Evolutionary conservation across 37 sponge, comb jelly and placozoan genomes (phyloP).

Genomic region (Tethya wilhelma): DNA sequence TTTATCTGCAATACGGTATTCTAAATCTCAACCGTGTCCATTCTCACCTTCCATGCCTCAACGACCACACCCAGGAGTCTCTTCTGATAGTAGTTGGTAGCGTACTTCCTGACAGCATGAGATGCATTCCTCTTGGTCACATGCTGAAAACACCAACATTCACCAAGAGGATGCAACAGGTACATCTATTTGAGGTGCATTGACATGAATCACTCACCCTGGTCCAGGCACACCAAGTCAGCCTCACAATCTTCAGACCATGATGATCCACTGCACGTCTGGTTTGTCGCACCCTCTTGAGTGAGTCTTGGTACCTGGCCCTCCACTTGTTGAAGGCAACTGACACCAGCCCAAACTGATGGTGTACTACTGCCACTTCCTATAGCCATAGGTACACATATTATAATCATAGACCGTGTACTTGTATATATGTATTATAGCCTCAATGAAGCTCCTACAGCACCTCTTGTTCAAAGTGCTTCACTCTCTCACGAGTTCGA

Average conservation of each 20-base stretch:
- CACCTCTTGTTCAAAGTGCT: constrained; percentile 28
- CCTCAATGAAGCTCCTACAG: no score
- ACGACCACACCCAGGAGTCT: neutral
- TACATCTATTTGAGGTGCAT: neutral
- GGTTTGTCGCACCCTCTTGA: neutral
- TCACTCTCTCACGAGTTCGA: constrained; percentile 4
- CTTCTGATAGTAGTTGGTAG: constrained; percentile 5
- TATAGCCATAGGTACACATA: no score
- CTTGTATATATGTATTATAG: no score
- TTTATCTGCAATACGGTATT: no score
- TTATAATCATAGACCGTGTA: no score
- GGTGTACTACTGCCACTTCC: constrained; percentile 36
- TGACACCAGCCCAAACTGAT: neutral
- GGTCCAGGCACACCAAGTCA: constrained; percentile 40
- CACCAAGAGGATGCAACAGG: neutral
- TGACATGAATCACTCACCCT: constrained; percentile 27
- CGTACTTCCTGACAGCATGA: neutral
- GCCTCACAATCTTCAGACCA: neutral
- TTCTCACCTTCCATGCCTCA: constrained; percentile 43
- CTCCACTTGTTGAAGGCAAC: constrained; percentile 10
- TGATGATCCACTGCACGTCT: neutral
- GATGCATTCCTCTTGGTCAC: constrained; percentile 13
- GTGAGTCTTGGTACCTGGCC: neutral
- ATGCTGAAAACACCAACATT: constrained; percentile 20
- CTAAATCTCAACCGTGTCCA: neutral